Conservation (phyloP, 2,113 vertebrate genomes). For the Pelusios castaneus region DNA sequence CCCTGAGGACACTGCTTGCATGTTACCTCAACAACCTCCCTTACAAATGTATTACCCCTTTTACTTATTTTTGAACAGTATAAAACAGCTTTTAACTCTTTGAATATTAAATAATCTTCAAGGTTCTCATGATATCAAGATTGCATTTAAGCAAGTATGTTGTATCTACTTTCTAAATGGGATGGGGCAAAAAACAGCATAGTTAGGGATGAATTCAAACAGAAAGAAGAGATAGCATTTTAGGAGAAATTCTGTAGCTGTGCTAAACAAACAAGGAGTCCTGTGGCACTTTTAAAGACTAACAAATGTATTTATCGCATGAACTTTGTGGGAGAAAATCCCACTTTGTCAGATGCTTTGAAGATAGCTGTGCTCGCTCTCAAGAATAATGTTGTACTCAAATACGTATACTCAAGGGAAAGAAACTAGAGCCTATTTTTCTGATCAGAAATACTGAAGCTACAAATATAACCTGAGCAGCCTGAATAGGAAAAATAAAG, state of each 20-base stretch:
- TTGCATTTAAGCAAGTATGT: background rate
- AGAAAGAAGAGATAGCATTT: background rate
- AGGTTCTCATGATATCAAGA: background rate
- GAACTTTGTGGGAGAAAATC: too few relatives aligned
- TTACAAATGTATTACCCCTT: background rate
- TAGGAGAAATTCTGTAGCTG: background rate
- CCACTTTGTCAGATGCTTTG: too few relatives aligned
- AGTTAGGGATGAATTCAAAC: background rate
- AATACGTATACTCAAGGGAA: background rate
- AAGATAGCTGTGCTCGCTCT: background rate
- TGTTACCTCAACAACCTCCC: background rate
- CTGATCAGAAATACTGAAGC: background rate
- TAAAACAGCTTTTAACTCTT: background rate
- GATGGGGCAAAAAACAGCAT: background rate
- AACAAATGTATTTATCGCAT: too few relatives aligned
- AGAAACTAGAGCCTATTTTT: background rate
- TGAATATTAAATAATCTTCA: background rate
- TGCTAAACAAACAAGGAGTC: too few relatives aligned
- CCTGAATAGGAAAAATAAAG: background rate
- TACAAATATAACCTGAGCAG: background rate
- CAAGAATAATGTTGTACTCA: background rate
- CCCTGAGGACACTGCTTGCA: background rate
- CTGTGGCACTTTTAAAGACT: too few relatives aligned
- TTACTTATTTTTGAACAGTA: background rate
- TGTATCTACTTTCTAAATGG: background rate